Evolutionary conservation across 2,113 vertebrate species (phyloP).

Genomic region (Emydocephalus ijimae): DNA sequence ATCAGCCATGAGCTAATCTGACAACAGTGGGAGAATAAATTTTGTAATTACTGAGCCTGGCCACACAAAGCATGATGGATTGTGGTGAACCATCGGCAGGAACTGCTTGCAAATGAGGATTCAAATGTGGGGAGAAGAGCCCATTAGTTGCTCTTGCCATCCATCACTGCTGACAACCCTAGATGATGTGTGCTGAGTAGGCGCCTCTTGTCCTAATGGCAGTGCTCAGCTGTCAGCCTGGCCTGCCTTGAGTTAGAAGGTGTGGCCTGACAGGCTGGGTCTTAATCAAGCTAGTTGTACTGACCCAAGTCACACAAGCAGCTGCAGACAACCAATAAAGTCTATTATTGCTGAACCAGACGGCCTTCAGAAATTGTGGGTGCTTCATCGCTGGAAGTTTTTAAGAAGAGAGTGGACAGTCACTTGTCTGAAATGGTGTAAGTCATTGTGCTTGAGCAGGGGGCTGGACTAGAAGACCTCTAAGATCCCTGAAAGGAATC

Average conservation of each 20-base stretch:
- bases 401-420: too few relatives aligned
- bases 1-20: constrained; percentile 18
- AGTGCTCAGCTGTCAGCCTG: background rate
- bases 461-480: too few relatives aligned
- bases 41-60: constrained; percentile 19
- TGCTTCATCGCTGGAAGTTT: too few relatives aligned
- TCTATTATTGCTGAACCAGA: background rate
- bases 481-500: too few relatives aligned
- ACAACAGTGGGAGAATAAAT: constrained; percentile 26
- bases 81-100: constrained; percentile 2
- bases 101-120: background rate
- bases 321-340: background rate
- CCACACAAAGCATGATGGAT: background rate
- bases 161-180: background rate
- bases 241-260: background rate
- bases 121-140: background rate
- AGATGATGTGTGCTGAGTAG: background rate
- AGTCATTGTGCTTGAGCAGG: too few relatives aligned
- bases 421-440: too few relatives aligned
- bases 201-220: background rate
- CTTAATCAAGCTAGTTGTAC: background rate
- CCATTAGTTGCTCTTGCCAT: background rate
- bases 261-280: background rate
- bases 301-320: background rate
- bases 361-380: too few relatives aligned